Percentiles rank a stretch among this genome's conserved stretches.
These are phyloP conservation scores for Drosophila pseudoobscura DNA, from an alignment of 1,140 invertebrate species.

Conservation along the genomic window DNA sequence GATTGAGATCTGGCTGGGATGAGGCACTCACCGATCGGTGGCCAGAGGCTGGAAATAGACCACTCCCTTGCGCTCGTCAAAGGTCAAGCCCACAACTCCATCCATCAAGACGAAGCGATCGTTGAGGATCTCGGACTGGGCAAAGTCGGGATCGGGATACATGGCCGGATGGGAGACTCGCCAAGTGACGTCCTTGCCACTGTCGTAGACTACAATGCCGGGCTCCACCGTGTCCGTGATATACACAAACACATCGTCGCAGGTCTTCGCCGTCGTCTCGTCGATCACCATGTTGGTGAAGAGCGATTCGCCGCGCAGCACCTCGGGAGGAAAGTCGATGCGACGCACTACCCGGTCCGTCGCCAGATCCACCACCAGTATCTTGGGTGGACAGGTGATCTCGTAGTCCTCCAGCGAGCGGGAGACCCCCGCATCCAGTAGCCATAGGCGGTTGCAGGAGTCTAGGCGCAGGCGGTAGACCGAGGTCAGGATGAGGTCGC, in stretches of 20 bases:
- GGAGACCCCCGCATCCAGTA: slow-evolving; percentile 88
- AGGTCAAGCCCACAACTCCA: slow-evolving; percentile 90
- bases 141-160: slow-evolving; percentile 91
- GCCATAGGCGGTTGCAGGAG: slow-evolving; percentile 90
- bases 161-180: slow-evolving; percentile 89
- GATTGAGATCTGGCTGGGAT: no score
- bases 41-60: slow-evolving; percentile 92
- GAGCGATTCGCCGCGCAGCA: slow-evolving; percentile 88
- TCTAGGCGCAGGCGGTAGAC: slow-evolving; percentile 90
- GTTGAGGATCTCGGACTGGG: slow-evolving; percentile 87
- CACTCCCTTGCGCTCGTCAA: slow-evolving; percentile 87
- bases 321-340: slow-evolving; percentile 86
- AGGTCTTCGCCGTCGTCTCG: slow-evolving; percentile 86
- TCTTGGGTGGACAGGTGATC: slow-evolving; percentile 90
- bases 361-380: slow-evolving; percentile 90
- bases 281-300: slow-evolving; percentile 91
- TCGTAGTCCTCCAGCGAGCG: slow-evolving; percentile 90
- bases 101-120: slow-evolving; percentile 90
- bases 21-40: slow-evolving; percentile 86
- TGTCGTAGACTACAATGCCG: slow-evolving; percentile 91
- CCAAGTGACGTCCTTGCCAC: slow-evolving; percentile 89
- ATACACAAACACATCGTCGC: slow-evolving; percentile 90
- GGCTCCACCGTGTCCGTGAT: slow-evolving; percentile 91
- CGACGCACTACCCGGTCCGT: slow-evolving; percentile 87
- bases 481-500: slow-evolving; percentile 88